These are phyloP conservation scores for Deilephila elpenor DNA, from an alignment of 2,888 invertebrate genomes.

Conservation along the genomic window DNA sequence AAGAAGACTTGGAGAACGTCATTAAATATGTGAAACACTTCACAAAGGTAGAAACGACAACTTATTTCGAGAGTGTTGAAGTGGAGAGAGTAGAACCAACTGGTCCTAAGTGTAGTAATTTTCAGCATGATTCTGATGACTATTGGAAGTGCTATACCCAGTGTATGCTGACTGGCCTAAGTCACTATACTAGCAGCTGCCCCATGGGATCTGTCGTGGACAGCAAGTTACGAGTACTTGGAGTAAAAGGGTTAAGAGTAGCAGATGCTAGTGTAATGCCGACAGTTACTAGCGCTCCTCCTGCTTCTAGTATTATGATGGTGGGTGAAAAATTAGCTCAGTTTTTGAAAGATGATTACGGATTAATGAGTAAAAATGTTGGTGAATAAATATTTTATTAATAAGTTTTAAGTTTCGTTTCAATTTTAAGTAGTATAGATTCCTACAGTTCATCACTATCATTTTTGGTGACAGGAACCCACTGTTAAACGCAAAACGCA, in stretches of 20 bases:
- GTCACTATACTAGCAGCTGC: conserved; percentile 88
- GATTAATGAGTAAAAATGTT: too few relatives aligned
- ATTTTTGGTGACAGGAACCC: too few relatives aligned
- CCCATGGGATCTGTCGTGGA: conserved; percentile 91
- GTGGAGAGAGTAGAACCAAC: conserved; percentile 45
- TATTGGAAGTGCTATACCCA: conserved; percentile 49
- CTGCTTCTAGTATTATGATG: too few relatives aligned
- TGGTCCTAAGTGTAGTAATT: conserved; percentile 35
- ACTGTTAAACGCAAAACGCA: too few relatives aligned
- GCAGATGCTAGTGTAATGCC: conserved; percentile 75
- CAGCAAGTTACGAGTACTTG: conserved; percentile 70
- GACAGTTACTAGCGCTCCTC: too few relatives aligned
- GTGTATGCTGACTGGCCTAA: conserved; percentile 84
- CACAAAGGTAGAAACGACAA: conserved; percentile 47
- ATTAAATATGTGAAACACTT: conserved; percentile 49
- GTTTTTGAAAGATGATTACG: too few relatives aligned
- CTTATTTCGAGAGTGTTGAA: conserved; percentile 48
- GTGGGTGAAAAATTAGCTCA: too few relatives aligned
- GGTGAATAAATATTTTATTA: too few relatives aligned
- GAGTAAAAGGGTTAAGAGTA: conserved; percentile 48
- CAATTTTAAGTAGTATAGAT: too few relatives aligned
- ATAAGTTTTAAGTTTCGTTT: too few relatives aligned
- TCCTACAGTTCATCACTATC: too few relatives aligned
- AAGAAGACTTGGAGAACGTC: conserved; percentile 50
- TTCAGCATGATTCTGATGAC: conserved; percentile 37